Conservation (phyloP, 2,888 invertebrate genomes). For the Drosophila mulleri region DNA sequence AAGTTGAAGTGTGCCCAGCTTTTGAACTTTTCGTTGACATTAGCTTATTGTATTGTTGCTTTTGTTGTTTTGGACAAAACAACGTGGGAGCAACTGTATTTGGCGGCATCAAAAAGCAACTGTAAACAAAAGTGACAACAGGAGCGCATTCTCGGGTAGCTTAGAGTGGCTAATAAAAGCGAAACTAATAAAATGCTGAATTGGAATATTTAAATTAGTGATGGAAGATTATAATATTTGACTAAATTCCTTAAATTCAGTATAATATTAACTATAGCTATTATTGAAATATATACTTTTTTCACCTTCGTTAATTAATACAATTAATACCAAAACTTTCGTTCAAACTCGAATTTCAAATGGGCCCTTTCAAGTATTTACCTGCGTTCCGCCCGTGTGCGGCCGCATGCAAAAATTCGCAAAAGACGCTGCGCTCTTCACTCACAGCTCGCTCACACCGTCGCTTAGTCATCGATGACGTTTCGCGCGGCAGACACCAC, state of each 20-base stretch:
- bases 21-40: constrained; percentile 62
- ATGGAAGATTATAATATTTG: not conserved
- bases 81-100: constrained; percentile 46
- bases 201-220: not conserved
- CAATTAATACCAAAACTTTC: not conserved
- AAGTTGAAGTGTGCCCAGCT: constrained; percentile 50
- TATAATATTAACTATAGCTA: not conserved
- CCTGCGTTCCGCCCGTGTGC: constrained; percentile 50
- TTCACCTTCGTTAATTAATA: not conserved
- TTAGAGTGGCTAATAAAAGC: not conserved
- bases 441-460: constrained; percentile 22
- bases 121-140: constrained; percentile 39
- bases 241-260: no score
- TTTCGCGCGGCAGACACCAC: constrained; percentile 58
- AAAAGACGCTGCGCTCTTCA: constrained; percentile 23
- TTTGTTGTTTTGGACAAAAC: constrained; percentile 24
- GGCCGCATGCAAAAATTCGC: constrained; percentile 45
- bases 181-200: not conserved
- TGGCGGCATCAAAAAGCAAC: constrained; percentile 40
- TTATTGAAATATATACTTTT: not conserved
- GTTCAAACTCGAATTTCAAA: not conserved
- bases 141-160: constrained; percentile 32
- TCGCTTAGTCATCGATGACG: constrained; percentile 73
- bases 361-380: constrained; percentile 17
- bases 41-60: constrained; percentile 36